Evolutionary conservation across 2,113 vertebrate species (phyloP).

Genomic region (Colinus virginianus): DNA sequence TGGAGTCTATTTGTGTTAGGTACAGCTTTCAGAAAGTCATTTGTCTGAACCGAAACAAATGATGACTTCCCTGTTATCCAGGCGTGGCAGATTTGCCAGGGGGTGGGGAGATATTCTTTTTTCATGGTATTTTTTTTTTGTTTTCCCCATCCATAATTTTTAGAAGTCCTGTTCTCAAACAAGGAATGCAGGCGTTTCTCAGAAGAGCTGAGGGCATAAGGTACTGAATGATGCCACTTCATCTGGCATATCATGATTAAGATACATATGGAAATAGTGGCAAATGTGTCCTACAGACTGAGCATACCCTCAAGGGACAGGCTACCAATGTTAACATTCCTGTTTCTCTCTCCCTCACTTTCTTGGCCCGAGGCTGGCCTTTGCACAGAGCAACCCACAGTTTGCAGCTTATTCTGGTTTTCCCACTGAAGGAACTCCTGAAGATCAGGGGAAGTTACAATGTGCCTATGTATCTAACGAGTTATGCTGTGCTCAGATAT

Average conservation of each 20-base stretch:
- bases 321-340: fast-evolving
- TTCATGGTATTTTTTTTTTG: neutral
- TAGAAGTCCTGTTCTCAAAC: neutral
- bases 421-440: neutral
- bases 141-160: neutral
- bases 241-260: neutral
- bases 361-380: neutral
- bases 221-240: neutral
- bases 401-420: neutral
- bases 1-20: constrained; percentile 17
- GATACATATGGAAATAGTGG: neutral
- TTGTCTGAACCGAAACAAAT: neutral
- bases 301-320: neutral
- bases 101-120: neutral
- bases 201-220: neutral
- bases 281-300: neutral
- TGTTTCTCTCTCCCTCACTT: fast-evolving
- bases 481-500: fast-evolving
- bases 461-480: neutral
- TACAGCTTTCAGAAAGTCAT: neutral
- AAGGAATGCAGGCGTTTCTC: neutral
- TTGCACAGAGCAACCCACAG: neutral
- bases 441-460: neutral
- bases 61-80: neutral
- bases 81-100: neutral